Base-by-base conservation (phyloP, 2,113 vertebrate species). In the Crotalus helleri region DNA sequence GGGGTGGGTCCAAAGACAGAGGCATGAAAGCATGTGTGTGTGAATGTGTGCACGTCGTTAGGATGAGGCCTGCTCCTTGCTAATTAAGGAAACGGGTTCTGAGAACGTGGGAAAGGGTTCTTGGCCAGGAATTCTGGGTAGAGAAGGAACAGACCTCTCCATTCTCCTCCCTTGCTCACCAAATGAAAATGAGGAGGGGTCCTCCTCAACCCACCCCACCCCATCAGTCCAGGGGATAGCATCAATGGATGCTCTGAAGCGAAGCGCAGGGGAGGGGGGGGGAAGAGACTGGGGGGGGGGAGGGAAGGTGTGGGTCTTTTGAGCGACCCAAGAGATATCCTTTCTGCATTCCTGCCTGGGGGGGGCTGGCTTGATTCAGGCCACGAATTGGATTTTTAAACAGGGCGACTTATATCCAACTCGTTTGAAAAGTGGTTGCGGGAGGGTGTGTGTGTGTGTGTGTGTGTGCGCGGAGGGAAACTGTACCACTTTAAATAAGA, bases 91-190 rank as follows among this genome's bases (percentile, higher is more conserved):
- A 24, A n/a, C 8, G 15, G 19, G n/a, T 12, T 57, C 17, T 10
- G 46, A 87, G 58, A 3, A 0, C 0, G 17, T 64, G 5, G 26
- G 33, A 4, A 26, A 5, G 10, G 81, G 1, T 13, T 44, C 2
- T 33, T 13, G 12, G 54, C 21, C 21, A 8, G 51, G 46, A 7
- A 39, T 85, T 13, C 51, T 1, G 24, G 15, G 6, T 49, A 6
- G 29, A 23, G 29, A 29, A 74, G 69, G 23, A 8, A 26, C 2
- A 15, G 55, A 5, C 10, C 87, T 39, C 87, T 33, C 54, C 87
- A 9, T 87, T 12, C 86, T 53, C 6, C 3, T n/a, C 2, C 1
- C n/a, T 0, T 5, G n/a, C n/a, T n/a, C n/a, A n/a, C n/a, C n/a
- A n/a, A n/a, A n/a, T n/a, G n/a, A n/a, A n/a, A n/a, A n/a, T n/a